These are phyloP conservation scores for Lutraria lutraria DNA, from an alignment of 2,888 invertebrate species.

Conservation along the genomic window DNA sequence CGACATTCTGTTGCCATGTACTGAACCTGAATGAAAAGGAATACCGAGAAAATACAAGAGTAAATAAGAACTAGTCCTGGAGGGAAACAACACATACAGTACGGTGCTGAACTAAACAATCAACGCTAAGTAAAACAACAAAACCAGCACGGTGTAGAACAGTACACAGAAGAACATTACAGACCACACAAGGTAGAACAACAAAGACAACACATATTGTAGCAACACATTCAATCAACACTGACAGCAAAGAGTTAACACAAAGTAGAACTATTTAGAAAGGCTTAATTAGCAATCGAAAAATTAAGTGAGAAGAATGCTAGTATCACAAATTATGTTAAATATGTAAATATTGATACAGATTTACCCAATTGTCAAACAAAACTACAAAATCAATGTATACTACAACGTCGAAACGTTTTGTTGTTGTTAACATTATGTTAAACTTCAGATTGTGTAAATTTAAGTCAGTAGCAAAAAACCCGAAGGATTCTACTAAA, in stretches of 20 bases:
- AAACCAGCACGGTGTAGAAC: too few relatives aligned
- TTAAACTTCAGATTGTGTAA: not conserved
- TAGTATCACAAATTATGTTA: not conserved
- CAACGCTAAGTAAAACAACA: too few relatives aligned
- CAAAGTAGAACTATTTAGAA: not conserved
- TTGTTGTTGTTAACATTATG: not conserved
- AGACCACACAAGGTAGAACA: too few relatives aligned
- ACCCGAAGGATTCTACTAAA: not conserved
- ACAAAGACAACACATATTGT: too few relatives aligned
- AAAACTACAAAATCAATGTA: not conserved
- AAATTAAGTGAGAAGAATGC: not conserved
- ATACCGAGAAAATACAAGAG: not conserved
- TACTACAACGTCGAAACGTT: not conserved
- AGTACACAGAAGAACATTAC: too few relatives aligned
- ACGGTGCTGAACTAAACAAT: too few relatives aligned
- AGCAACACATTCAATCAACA: too few relatives aligned
- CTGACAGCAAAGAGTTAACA: too few relatives aligned
- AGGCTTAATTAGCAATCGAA: not conserved
- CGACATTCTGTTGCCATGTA: slow-evolving; percentile 50
- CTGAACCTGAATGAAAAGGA: slow-evolving; percentile 29
- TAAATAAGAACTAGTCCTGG: too few relatives aligned
- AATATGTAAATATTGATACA: not conserved
- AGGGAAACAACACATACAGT: too few relatives aligned
- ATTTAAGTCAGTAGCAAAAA: not conserved
- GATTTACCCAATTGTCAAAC: not conserved